Evolutionary conservation across 2,888 invertebrate species (phyloP).

Genomic region (Lysandra coridon): DNA sequence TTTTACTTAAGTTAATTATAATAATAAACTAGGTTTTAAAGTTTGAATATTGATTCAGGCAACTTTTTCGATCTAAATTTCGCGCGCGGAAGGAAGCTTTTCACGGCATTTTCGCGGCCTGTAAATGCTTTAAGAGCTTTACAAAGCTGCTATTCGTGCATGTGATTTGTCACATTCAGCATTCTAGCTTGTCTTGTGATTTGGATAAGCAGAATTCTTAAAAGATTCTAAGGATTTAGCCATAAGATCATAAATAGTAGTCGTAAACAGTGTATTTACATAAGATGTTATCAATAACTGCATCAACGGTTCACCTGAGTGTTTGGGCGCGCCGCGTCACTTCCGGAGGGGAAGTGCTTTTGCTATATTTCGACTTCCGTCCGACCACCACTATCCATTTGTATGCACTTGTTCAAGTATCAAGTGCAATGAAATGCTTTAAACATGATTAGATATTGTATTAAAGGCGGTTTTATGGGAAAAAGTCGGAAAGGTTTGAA

Average conservation of each 20-base stretch:
- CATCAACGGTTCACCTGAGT: constrained; percentile 26
- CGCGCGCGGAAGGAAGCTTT: too few relatives aligned
- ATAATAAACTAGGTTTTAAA: neutral
- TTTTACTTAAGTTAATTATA: neutral
- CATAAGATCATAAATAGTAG: neutral
- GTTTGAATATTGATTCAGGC: neutral
- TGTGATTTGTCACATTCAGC: neutral
- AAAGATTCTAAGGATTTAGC: neutral
- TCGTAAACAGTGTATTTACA: neutral
- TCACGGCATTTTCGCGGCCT: too few relatives aligned
- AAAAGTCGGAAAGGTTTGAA: neutral
- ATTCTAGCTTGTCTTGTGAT: neutral
- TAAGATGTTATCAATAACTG: constrained; percentile 23
- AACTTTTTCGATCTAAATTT: too few relatives aligned
- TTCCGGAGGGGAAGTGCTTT: constrained; percentile 72
- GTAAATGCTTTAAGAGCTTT: too few relatives aligned
- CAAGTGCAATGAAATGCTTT: constrained; percentile 27
- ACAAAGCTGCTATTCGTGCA: neutral
- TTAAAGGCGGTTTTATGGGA: neutral
- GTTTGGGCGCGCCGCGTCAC: constrained; percentile 54
- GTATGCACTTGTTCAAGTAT: constrained; percentile 6
- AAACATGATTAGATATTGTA: neutral
- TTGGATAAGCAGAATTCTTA: neutral
- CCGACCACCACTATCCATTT: constrained; percentile 26
- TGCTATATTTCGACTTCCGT: constrained; percentile 70